Conservation (phyloP, 2,888 invertebrate species). For the Thera britannica region DNA sequence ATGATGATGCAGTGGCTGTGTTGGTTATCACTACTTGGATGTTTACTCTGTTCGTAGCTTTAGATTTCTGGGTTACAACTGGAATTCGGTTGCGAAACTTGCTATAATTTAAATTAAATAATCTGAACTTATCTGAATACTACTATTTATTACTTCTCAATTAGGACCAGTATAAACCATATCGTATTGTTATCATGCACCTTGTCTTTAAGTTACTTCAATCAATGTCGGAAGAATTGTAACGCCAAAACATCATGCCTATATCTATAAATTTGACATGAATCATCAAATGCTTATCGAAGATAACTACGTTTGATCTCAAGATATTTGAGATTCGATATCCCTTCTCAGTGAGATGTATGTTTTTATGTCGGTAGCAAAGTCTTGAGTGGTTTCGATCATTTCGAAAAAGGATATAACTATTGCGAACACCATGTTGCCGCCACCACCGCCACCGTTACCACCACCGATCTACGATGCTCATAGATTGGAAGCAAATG, state of each 20-base stretch:
- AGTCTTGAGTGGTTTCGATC: not conserved
- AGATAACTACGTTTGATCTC: not conserved
- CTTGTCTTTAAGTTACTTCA: too few species aligned
- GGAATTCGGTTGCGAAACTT: conserved; percentile 39
- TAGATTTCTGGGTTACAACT: conserved; percentile 51
- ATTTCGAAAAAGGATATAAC: not conserved
- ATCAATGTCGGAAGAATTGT: too few species aligned
- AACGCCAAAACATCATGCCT: too few species aligned
- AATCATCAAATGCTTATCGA: conserved; percentile 2
- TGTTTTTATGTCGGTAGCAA: not conserved
- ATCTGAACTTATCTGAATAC: too few species aligned
- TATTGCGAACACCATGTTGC: conserved; percentile 16
- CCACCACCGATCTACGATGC: conserved; percentile 27
- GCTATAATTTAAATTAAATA: conserved; percentile 4
- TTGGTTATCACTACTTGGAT: conserved; percentile 43
- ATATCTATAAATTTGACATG: not conserved
- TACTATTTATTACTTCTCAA: too few species aligned
- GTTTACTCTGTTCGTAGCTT: conserved; percentile 49
- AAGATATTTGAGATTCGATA: not conserved
- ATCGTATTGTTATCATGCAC: too few species aligned
- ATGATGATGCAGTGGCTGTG: conserved; percentile 38
- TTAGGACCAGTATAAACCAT: too few species aligned
- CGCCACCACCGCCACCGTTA: conserved; percentile 42
- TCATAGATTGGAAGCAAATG: conserved; percentile 39
- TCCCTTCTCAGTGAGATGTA: conserved; percentile 1